A percentile compares a stretch with the other conserved stretches of the same genome.
Evolutionary conservation across 2,888 invertebrate genomes (phyloP).

Genomic region (Sycophila texana): DNA sequence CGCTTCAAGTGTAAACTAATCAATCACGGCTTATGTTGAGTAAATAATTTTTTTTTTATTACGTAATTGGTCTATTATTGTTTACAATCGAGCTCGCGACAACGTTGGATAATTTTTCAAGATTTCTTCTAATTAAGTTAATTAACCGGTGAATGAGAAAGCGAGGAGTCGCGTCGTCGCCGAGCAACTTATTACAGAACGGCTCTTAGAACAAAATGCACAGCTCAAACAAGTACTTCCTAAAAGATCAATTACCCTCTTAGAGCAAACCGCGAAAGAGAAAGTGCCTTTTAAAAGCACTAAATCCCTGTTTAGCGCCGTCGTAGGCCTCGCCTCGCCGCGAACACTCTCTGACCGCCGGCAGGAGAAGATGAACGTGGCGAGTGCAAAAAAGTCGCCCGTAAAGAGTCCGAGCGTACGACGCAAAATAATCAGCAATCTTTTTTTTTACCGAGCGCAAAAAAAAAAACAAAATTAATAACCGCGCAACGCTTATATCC

Average conservation of each 20-base stretch:
- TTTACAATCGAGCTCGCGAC: too few relatives aligned
- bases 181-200: background rate
- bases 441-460: background rate
- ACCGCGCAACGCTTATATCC: slow-evolving; percentile 23
- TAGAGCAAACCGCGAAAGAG: slow-evolving; percentile 16
- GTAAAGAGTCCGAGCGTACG: slow-evolving; percentile 1
- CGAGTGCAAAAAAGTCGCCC: background rate
- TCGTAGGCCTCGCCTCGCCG: background rate
- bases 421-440: background rate
- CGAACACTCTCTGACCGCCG: background rate
- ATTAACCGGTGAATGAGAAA: background rate
- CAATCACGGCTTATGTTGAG: too few relatives aligned
- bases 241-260: slow-evolving; percentile 26
- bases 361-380: slow-evolving; percentile 5
- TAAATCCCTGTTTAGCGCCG: slow-evolving; percentile 21
- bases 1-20: too few relatives aligned
- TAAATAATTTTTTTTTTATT: too few relatives aligned
- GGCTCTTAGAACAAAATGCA: slow-evolving; percentile 13
- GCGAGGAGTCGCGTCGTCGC: too few relatives aligned
- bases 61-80: too few relatives aligned
- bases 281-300: slow-evolving; percentile 38
- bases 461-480: slow-evolving; percentile 28
- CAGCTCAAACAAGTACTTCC: background rate
- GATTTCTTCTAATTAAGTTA: background rate
- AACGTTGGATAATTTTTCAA: too few relatives aligned